Evolutionary conservation across 2,888 invertebrate genomes (phyloP), one percentile per base, ranked within the genome.

Genomic region (Argyresthia goedartella): DNA sequence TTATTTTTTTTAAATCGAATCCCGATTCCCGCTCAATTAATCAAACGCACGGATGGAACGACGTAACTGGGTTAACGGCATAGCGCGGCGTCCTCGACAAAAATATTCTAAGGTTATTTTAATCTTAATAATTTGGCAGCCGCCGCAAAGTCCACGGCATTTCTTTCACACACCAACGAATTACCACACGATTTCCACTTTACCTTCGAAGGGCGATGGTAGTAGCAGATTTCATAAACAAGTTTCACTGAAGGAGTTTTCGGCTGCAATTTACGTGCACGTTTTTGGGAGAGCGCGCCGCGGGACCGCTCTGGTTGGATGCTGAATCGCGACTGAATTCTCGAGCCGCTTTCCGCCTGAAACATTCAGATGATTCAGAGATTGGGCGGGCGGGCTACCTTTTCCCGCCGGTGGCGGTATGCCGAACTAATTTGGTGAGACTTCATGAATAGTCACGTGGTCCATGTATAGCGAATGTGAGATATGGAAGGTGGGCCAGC

Each of bases 71-170:
- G 52, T 48, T 51, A 50, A 34, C 58, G 54, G 51, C 59, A 61
- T 59, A 62, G 60, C 59, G 56, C 51, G 51, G 56, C 61, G 69
- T 63, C 69, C 67, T 64, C 68, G 69, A 63, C 66, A 57, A 66
- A 71, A 71, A 71, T 69, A 71, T 66, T 62, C 67, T 49, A 52
- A 56, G 57, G 65, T 66, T 72, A 72, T 72, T 72, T 71, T 62
- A 55, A 69, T 66, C 70, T 60, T 59, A 63, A 65, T 59, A 69
- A 60, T 60, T 64, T 68, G 67, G 66, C 68, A 68, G 61, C 61
- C 4, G 44, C 57, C 54, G 62, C 62, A 61, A 65, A 64, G 61
- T 65, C 60, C 60, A 55, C 54, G 49, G 14, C 7, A 14, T 44
- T 44, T 39, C 39, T 9, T 39, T 39, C 56, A 55, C 51, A 49